Evolutionary conservation across 2,113 vertebrate genomes (phyloP), one percentile per base, ranked within the genome.

Genomic region (Pagrus major): DNA sequence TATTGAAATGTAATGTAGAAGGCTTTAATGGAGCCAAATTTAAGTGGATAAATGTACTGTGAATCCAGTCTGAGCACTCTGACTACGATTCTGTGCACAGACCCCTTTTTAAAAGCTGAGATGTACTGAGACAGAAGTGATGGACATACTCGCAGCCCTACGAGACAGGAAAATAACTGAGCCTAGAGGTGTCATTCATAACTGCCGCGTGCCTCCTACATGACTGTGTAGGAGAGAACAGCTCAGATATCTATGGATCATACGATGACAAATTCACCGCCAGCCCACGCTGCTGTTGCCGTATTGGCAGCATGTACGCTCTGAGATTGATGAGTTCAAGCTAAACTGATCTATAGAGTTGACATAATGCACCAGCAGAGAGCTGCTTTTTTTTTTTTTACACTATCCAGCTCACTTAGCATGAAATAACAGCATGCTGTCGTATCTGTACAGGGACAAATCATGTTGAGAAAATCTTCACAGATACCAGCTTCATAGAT

Each of bases 201-300:
- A 84, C 70, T 78, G 78, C 70, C 77, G 78, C 1, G 9, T 27
- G 18, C 86, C 76, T 68, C 85, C 88, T 76, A 89, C 88, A 42
- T 55, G 42, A 9, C 55, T 51, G 83, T 5, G 85, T 70, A 35
- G 86, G 85, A 80, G 81, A 82, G 69, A 71, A 64, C 71, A 35
- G 77, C 80, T 86, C 63, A 55, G 58, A 89, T 70, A 85, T 87
- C 71, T 82, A 80, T 74, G 85, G 83, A 81, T 87, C 81, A 85
- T 11, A 52, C 15, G n/a, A 64, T 90, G 90, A 90, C 84, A 87
- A 82, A 88, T 68, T 29, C 71, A 63, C 70, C 66, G 23, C 0
- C 73, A 21, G 0, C 89, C 87, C 87, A 87, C 83, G 44, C 85
- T 52, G 81, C 67, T 71, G 86, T 11, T 82, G 70, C 67, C 16